Evolutionary conservation across 2,113 vertebrate species (phyloP).

Genomic region (Cromileptes altivelis): DNA sequence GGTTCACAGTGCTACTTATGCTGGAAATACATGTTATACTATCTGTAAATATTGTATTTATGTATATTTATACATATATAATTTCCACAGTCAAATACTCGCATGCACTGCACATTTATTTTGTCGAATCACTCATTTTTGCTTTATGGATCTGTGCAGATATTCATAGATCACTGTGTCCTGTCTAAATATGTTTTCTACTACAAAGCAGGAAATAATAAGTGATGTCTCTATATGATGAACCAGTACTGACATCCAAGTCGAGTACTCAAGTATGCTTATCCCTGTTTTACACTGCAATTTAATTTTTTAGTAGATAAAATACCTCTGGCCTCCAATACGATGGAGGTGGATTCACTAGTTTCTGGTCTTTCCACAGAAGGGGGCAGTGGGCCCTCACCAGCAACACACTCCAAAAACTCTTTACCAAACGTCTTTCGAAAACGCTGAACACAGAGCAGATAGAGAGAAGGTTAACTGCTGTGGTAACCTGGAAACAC

Average conservation of each 20-base stretch:
- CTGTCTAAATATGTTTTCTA: too few species aligned
- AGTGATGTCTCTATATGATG: too few species aligned
- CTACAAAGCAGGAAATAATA: too few species aligned
- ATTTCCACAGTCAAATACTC: too few species aligned
- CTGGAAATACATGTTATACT: background rate
- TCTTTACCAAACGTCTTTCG: conserved; percentile 74
- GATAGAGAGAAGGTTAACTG: background rate
- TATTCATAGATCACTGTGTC: too few species aligned
- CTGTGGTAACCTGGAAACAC: background rate
- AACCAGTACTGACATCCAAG: too few species aligned
- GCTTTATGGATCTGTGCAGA: too few species aligned
- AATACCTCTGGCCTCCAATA: conserved; percentile 85
- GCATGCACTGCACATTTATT: too few species aligned
- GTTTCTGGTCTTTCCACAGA: conserved; percentile 66
- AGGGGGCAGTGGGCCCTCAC: conserved; percentile 34
- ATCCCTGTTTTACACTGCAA: background rate
- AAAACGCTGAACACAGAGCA: conserved; percentile 80
- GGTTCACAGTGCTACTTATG: background rate
- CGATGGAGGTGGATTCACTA: conserved; percentile 69
- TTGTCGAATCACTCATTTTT: too few species aligned
- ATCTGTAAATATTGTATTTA: background rate
- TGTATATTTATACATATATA: too few species aligned
- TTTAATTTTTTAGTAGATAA: background rate
- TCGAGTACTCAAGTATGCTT: too few species aligned
- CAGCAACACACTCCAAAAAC: conserved; percentile 68